A percentile compares a stretch with the other conserved stretches of the same genome.
Evolutionary conservation across 2,113 vertebrate species (phyloP).

Genomic region (Apodemus sylvaticus): DNA sequence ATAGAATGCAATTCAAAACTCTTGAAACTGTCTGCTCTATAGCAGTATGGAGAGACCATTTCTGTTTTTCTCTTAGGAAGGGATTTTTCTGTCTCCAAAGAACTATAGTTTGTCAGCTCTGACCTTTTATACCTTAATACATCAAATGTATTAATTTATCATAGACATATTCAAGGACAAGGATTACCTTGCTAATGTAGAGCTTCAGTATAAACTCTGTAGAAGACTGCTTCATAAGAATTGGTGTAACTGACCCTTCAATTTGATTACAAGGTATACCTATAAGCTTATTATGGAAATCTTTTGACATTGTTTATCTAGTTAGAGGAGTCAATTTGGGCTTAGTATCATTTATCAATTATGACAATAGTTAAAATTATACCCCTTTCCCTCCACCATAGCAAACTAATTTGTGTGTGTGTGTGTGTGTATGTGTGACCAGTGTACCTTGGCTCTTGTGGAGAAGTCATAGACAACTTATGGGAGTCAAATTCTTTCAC

Average conservation of each 20-base stretch:
- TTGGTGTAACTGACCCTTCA: neutral
- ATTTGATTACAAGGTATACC: conserved; percentile 1
- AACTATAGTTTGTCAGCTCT: conserved; percentile 36
- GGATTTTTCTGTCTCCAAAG: conserved; percentile 33
- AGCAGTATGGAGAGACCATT: neutral
- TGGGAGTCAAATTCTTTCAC: neutral
- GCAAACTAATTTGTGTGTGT: neutral
- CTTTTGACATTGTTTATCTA: conserved; percentile 42
- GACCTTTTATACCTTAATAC: conserved; percentile 52
- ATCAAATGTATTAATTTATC: conserved; percentile 33
- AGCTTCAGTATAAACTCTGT: neutral
- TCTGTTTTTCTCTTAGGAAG: neutral
- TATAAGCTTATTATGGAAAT: neutral
- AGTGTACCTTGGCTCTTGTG: no score
- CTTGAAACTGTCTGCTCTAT: neutral
- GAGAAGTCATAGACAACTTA: neutral
- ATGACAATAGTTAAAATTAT: neutral
- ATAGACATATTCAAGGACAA: conserved; percentile 38
- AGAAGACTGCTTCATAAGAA: conserved; percentile 39
- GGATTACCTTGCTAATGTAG: neutral
- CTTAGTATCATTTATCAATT: conserved; percentile 33
- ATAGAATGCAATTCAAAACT: neutral
- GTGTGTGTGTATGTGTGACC: no score
- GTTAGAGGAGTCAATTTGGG: neutral
- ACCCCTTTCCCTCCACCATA: accelerated